Evolutionary conservation across 2,113 vertebrate genomes (phyloP).

Genomic region (Dipodomys ordii): DNA sequence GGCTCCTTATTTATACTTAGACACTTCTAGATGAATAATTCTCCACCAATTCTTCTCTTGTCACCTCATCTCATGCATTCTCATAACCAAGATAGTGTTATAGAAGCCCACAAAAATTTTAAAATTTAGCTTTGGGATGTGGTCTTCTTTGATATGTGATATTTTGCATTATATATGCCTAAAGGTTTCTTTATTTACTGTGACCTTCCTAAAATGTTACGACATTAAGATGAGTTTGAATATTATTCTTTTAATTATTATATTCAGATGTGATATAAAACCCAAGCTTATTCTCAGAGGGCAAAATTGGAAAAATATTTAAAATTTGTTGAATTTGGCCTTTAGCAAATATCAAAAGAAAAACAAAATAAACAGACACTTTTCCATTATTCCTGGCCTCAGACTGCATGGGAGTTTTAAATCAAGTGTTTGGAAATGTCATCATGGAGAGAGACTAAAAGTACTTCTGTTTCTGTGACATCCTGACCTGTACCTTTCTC

Average conservation of each 20-base stretch:
- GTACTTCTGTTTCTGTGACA: neutral
- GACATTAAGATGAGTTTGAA: slow-evolving; percentile 66
- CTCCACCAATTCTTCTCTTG: neutral
- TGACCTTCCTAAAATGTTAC: slow-evolving; percentile 60
- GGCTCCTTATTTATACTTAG: neutral
- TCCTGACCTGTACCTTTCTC: neutral
- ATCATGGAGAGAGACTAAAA: neutral
- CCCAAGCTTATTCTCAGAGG: slow-evolving; percentile 35
- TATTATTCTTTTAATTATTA: slow-evolving; percentile 65
- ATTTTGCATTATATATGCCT: slow-evolving; percentile 44
- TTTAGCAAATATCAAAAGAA: slow-evolving; percentile 19
- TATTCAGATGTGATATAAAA: slow-evolving; percentile 53
- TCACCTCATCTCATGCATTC: neutral
- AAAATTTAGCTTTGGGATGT: slow-evolving; percentile 50
- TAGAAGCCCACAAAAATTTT: neutral
- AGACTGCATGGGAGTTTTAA: slow-evolving; percentile 36
- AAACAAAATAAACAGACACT: neutral
- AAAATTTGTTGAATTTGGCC: slow-evolving; percentile 51
- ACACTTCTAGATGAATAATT: neutral
- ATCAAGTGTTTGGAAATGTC: slow-evolving; percentile 36
- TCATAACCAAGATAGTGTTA: slow-evolving; percentile 31
- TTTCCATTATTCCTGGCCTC: neutral
- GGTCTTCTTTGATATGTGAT: neutral
- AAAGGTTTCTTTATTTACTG: slow-evolving; percentile 59
- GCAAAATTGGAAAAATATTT: slow-evolving; percentile 47